Base-by-base conservation (phyloP, 2,797 vertebrate species). In the Coilia nasus region DNA sequence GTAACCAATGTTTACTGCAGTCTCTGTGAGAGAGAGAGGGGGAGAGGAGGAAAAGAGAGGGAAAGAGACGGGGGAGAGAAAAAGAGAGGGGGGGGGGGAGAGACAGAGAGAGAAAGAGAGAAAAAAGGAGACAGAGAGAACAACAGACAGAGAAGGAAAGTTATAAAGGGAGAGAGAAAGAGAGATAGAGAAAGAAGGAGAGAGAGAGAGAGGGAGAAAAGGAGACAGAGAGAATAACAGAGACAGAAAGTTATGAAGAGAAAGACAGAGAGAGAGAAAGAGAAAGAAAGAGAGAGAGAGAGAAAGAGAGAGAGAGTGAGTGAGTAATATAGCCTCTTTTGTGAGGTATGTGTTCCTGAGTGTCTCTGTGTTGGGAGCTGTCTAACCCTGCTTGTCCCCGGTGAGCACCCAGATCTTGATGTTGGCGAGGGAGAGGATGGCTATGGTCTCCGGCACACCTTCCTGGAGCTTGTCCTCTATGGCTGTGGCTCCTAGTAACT, bases 391-490 rank as follows among this genome's bases (percentile, higher is more conserved):
- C 47, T 99, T 99, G 91, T 99, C 98, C 88, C 97, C 98, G 0
- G 98, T 99, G 44, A 99, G 94, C 90, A 99, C 97, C 97, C 98
- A 99, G 89, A 98, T 97, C 93, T 99, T 99, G 91, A 99, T 98
- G 92, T 99, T 99, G 87, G 97, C 97, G 89, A 99, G 90, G 0
- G 97, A 97, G 44, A 99, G 96, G 82, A 98, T 91, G 56, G 97
- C 97, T 0, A 99, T 98, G 85, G 98, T 99, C 92, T 98, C 97
- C 0, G 97, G 96, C 31, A 99, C 97, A 0, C 97, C 97, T 86
- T 99, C 97, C 90, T 99, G 98, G 85, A 99, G 93, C 87, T 98
- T 99, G 92, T 99, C 98, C 84, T 99, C 98, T 0, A 99, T 97
- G 84, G 98, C 98, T 0, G 98, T 98, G n/a, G 97, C 97, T 50